Evolutionary conservation across 2,888 invertebrate species (phyloP), one percentile per base, ranked within the genome.

Genomic region (Ectropis crepuscularia): DNA sequence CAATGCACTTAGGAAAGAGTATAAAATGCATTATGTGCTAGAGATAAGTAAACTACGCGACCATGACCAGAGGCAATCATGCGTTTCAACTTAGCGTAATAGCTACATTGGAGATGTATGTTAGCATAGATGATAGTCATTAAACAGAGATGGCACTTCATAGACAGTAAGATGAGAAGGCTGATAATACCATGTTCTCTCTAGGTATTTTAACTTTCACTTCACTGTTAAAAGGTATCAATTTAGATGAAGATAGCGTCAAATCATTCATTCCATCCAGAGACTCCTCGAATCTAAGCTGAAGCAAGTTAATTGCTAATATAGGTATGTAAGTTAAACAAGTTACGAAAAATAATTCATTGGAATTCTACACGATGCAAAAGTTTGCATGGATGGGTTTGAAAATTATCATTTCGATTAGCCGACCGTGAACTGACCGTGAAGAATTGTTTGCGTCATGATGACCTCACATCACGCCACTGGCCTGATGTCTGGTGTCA

Each of bases 371-470:
- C 61, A 66, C 67, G 63, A 61, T 67, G 58, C 36, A 49, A 47
- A 43, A 54, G 63, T 68, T 61, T 66, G 55, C 66, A 67, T 61
- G 50, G 58, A 67, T 61, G 50, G 58, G 54, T 54, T 66, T 68
- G 46, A 58, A 63, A 41, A 61, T 58, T 63, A 65, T 64, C 49
- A 49, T 53, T 47, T 50, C 46, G 57, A 67, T 65, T 57, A 57
- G 53, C 49, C 61, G 74, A 64, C 76, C 74, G 67, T 77, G 74
- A 74, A 73, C 74, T 70, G 72, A 69, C 72, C 75, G 68, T 71
- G 68, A 67, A 65, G 50, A 63, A 63, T 67, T n/a, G 63, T 62
- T 55, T 66, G 49, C 66, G 66, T 70, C 67, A 73, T 65, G 46
- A 67, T 69, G 60, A 65, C 61, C 57, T 68, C 63, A 69, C 64